Evolutionary conservation across 2,113 vertebrate species (phyloP).

Genomic region (Bothrops jararaca): DNA sequence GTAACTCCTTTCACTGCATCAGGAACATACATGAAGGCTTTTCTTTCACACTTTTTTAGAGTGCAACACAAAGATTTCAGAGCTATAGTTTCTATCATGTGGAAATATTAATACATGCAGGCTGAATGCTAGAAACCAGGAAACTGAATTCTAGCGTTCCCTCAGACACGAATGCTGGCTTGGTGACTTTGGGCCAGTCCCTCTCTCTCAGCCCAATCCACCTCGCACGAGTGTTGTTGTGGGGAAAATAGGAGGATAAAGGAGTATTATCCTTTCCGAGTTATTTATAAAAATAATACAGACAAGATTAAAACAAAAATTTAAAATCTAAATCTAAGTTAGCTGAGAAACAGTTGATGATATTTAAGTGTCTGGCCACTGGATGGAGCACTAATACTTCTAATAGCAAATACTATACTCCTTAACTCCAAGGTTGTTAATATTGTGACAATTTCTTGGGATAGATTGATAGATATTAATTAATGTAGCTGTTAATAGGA

Average conservation of each 20-base stretch:
- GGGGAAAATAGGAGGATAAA: not conserved
- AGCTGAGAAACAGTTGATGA: not conserved
- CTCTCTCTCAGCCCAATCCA: not conserved
- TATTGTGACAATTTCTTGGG: not conserved
- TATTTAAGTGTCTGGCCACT: conserved; percentile 47
- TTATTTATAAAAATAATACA: not conserved
- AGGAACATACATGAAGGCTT: not conserved
- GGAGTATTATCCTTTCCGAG: not conserved
- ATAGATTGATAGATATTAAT: conserved; percentile 31
- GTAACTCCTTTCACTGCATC: not conserved
- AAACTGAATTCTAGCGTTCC: not conserved
- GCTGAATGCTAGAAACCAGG: not conserved
- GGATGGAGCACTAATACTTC: conserved; percentile 65
- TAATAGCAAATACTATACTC: conserved; percentile 14
- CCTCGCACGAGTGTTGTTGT: not conserved
- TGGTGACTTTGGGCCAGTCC: not conserved
- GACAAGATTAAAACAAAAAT: not conserved
- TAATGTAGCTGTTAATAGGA: conserved; percentile 13
- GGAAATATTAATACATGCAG: not conserved
- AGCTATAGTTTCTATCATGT: not conserved
- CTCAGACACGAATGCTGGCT: not conserved
- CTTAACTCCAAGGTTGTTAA: not conserved
- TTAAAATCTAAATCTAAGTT: not conserved
- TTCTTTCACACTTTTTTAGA: not conserved
- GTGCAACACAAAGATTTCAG: not conserved